phyloP scores from a whole-genome alignment of 2,888 invertebrate species.

The Lasioglossum morio region DNA sequence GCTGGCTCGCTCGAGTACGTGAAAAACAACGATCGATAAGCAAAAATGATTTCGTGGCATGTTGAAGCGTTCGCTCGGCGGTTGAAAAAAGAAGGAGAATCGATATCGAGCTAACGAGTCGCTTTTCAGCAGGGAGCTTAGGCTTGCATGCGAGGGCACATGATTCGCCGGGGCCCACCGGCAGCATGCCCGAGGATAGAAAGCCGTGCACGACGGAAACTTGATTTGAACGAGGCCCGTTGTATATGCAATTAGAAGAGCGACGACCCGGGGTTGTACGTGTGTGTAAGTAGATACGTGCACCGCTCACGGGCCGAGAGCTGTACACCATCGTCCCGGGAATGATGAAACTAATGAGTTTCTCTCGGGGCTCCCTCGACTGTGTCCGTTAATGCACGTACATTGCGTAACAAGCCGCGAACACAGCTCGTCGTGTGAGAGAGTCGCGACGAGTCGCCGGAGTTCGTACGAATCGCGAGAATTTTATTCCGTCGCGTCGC shows the following conservation, averaged over 20 bases:
- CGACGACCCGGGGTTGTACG: slow-evolving; percentile 58
- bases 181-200: slow-evolving; percentile 63
- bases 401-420: slow-evolving; percentile 56
- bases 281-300: background rate
- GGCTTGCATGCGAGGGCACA: slow-evolving; percentile 31
- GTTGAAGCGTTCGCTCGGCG: background rate
- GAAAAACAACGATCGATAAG: background rate
- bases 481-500: slow-evolving; percentile 39
- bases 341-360: slow-evolving; percentile 72
- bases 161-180: slow-evolving; percentile 43
- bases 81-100: slow-evolving; percentile 33
- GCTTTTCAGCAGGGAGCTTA: slow-evolving; percentile 18
- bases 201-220: slow-evolving; percentile 67
- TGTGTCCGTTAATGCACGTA: slow-evolving; percentile 56
- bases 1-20: background rate
- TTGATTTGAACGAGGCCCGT: slow-evolving; percentile 70
- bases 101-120: slow-evolving; percentile 51
- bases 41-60: background rate
- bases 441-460: slow-evolving; percentile 25
- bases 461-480: slow-evolving; percentile 46
- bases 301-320: background rate
- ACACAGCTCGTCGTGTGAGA: slow-evolving; percentile 21
- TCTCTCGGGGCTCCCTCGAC: slow-evolving; percentile 59
- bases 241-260: slow-evolving; percentile 74
- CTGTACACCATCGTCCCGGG: slow-evolving; percentile 44